Evolutionary conservation across 1,140 invertebrate species (phyloP).

Genomic region (Eueides isabella): DNA sequence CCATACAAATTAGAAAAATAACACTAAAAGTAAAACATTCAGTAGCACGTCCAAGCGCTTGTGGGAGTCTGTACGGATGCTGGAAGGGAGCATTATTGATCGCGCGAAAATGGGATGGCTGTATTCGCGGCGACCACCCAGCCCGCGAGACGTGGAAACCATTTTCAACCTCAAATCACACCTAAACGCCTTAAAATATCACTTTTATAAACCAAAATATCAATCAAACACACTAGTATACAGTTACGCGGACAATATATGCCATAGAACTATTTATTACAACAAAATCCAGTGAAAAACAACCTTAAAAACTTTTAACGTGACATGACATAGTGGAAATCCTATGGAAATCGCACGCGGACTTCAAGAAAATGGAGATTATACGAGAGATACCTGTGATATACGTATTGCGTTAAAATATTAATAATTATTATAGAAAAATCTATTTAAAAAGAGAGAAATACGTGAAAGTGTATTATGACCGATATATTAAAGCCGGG

Average conservation of each 20-base stretch:
- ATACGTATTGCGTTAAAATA: no score
- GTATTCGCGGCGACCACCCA: slow-evolving; percentile 78
- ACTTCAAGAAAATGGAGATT: slow-evolving; percentile 4
- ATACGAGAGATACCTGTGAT: slow-evolving; percentile 16
- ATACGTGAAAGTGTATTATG: slow-evolving; percentile 49
- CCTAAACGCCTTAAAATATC: slow-evolving; percentile 62
- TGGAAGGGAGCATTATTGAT: slow-evolving; percentile 83
- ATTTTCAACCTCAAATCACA: slow-evolving; percentile 71
- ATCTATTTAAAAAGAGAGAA: not conserved
- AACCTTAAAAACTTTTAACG: slow-evolving; percentile 47
- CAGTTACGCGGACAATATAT: slow-evolving; percentile 35
- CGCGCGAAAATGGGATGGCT: slow-evolving; percentile 79
- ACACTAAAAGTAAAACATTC: not conserved
- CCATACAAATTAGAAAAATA: not conserved
- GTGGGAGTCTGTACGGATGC: slow-evolving; percentile 77
- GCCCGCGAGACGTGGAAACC: slow-evolving; percentile 71
- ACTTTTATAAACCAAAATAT: slow-evolving; percentile 59
- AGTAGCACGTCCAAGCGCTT: slow-evolving; percentile 28
- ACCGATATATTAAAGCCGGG: slow-evolving; percentile 63
- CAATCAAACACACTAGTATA: slow-evolving; percentile 39
- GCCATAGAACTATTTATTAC: slow-evolving; percentile 30
- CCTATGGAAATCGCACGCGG: slow-evolving; percentile 35
- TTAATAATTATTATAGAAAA: no score
- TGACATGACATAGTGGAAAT: slow-evolving; percentile 55
- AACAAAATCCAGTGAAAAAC: slow-evolving; percentile 39